These are phyloP conservation scores for Petrocephalus schoutedeni DNA, from an alignment of 2,797 vertebrate species.

Conservation along the genomic window DNA sequence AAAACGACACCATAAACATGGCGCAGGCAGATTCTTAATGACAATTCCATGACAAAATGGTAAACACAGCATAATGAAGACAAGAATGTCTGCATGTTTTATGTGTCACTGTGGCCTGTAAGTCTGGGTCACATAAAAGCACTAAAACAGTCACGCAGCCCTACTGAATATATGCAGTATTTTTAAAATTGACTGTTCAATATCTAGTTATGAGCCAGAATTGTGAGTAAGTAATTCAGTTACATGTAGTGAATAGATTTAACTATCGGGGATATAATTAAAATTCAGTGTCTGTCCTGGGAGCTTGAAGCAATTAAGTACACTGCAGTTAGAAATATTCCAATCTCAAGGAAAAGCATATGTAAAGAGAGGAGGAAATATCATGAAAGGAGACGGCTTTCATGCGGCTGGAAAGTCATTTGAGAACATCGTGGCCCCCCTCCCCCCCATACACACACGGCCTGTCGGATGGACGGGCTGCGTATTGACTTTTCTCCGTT, in stretches of 20 bases:
- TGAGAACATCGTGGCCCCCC: neutral
- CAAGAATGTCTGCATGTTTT: slow-evolving; percentile 2
- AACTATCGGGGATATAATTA: slow-evolving; percentile 6
- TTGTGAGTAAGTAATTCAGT: neutral
- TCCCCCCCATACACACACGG: neutral
- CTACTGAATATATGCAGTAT: neutral
- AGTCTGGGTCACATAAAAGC: neutral
- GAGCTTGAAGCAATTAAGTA: neutral
- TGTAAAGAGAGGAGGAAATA: neutral
- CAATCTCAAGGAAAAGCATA: slow-evolving; percentile 5
- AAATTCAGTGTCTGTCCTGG: neutral
- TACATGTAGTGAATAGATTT: neutral
- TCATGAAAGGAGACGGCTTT: neutral
- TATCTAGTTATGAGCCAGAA: neutral
- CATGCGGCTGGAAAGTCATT: neutral
- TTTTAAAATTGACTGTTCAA: neutral
- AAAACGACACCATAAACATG: neutral
- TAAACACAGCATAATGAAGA: neutral
- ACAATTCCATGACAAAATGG: neutral
- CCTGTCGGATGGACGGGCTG: neutral
- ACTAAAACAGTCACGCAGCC: neutral
- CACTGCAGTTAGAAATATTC: neutral
- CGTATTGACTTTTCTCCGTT: neutral
- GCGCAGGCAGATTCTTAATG: neutral
- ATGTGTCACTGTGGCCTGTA: neutral